phyloP scores from a whole-genome alignment of 2,888 invertebrate species.

The Drosophila siamana region DNA sequence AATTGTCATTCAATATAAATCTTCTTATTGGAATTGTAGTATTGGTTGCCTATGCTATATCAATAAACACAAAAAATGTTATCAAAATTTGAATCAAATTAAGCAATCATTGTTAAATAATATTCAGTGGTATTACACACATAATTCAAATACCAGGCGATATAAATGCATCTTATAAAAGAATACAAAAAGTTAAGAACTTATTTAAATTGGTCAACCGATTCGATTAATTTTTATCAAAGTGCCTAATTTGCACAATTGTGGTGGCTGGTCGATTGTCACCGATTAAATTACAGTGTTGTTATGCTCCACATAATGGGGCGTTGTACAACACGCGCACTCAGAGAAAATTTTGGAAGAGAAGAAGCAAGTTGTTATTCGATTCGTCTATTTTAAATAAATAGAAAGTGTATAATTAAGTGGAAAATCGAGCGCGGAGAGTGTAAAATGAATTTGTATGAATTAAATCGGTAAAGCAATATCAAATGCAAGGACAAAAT shows the following conservation, averaged over 20 bases:
- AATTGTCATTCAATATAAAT: neutral
- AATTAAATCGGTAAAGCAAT: constrained; percentile 51
- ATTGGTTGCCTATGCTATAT: no score
- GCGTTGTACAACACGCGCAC: constrained; percentile 37
- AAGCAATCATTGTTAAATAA: no score
- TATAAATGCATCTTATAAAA: no score
- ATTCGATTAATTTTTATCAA: neutral
- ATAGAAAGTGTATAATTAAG: constrained; percentile 52
- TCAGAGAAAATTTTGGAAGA: constrained; percentile 65
- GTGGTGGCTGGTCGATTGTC: constrained; percentile 22
- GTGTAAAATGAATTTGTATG: constrained; percentile 61
- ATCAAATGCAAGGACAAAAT: constrained; percentile 45
- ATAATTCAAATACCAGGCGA: no score
- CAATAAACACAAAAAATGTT: no score
- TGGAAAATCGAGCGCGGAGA: constrained; percentile 32
- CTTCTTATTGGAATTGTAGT: neutral
- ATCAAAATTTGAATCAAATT: no score
- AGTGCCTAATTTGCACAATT: neutral
- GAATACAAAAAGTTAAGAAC: no score
- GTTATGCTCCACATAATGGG: neutral
- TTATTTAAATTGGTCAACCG: neutral
- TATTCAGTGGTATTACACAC: no score
- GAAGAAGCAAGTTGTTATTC: constrained; percentile 63
- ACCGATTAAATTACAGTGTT: constrained; percentile 2
- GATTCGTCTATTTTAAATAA: constrained; percentile 50